Evolutionary conservation across 2,113 vertebrate species (phyloP).

Genomic region (Indicator maculatus): DNA sequence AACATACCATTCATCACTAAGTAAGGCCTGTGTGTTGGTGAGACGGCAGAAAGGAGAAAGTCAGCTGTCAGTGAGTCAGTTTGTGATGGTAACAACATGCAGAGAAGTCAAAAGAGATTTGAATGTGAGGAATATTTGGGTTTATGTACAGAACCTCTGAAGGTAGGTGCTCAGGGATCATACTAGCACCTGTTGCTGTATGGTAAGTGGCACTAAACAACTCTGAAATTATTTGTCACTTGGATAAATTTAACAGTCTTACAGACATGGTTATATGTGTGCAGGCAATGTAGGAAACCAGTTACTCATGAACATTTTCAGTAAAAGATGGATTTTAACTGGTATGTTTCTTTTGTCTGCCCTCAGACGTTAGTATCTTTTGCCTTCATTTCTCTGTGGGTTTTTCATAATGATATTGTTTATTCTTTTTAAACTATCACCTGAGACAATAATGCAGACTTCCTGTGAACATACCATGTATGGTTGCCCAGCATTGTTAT

Average conservation of each 20-base stretch:
- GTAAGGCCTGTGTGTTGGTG: slow-evolving; percentile 36
- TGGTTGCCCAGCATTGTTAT: neutral
- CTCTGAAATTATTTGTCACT: neutral
- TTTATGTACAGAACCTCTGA: neutral
- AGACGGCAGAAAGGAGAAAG: neutral
- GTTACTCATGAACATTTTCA: neutral
- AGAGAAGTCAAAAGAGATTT: neutral
- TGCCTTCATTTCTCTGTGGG: fast-evolving
- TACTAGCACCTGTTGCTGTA: neutral
- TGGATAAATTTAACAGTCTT: neutral
- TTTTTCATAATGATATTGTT: neutral
- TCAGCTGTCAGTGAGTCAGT: neutral
- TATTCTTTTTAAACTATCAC: neutral
- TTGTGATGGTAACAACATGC: neutral
- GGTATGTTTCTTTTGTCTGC: neutral
- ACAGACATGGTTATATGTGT: neutral
- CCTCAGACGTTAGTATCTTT: neutral
- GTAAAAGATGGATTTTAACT: neutral
- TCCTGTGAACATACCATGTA: neutral
- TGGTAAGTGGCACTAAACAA: neutral
- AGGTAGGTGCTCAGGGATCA: neutral
- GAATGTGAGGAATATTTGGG: neutral
- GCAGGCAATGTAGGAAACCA: neutral
- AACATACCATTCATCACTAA: slow-evolving; percentile 85
- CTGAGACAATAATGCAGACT: neutral